Evolutionary conservation across 1,140 invertebrate genomes (phyloP), one percentile per base, ranked within the genome.

Genomic region (Eriocheir sinensis): DNA sequence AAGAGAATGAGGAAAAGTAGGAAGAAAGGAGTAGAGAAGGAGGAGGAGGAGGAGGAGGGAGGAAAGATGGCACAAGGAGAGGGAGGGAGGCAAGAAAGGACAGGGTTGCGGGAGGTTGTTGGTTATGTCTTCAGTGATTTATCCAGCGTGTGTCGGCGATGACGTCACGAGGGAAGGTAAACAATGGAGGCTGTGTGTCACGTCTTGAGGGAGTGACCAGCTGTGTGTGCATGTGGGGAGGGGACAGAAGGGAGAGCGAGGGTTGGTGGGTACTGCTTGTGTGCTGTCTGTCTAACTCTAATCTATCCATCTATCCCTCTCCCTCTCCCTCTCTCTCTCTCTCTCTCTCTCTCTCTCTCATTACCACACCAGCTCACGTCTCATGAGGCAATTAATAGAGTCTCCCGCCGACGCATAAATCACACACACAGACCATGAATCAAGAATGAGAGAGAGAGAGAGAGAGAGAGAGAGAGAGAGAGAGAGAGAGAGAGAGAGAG

Each of bases 341-440:
- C 85, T 48, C 44, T 30, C n/a, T 40, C 85, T 48, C 36, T 40
- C 85, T 40, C 36, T 48, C 85, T 38, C 36, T 41, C 36, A 72
- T 88, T 40, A 27, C 44, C 27, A 8, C 34, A 38, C 85, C 36
- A 40, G 38, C 17, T n/a, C 85, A 86, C 41, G 41, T n/a, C 34
- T 86, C 85, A 86, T 72, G 60, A 72, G 60, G 60, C 60, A 72
- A 72, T 72, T 72, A 72, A 72, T 72, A 72, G 21, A 72, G 60
- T 72, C 60, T 21, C 60, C 60, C 60, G 60, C 60, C 60, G 60
- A n/a, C 12, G 60, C 60, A 72, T 72, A 72, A 72, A 36, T 86
- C 85, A 86, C 85, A 86, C 12, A 86, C 60, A 8, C 60, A 72
- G 60, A 17, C 60, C 60, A 44, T 86, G 36, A 40, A 86, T 86